Percentiles rank a stretch among this genome's conserved stretches.
Evolutionary conservation across 1,140 invertebrate species (phyloP).

Genomic region (honey bee (Apis mellifera)): Amel_HAv3.1 CM009944.2:7258501-7259000

Average conservation of each 20-base stretch:
- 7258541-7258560: background rate
- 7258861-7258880: background rate
- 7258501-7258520: slow-evolving; percentile 32
- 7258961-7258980: slow-evolving; percentile 16
- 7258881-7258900: background rate
- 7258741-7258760: slow-evolving; percentile 31
- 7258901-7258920: background rate
- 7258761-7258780: slow-evolving; percentile 35
- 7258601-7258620: slow-evolving; percentile 2
- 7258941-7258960: slow-evolving; percentile 23
- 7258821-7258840: background rate
- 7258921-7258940: slow-evolving; percentile 31
- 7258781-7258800: background rate
- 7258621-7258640: slow-evolving; percentile 23
- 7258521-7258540: slow-evolving; percentile 21
- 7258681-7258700: background rate
- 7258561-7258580: slow-evolving; percentile 27
- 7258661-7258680: background rate
- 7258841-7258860: background rate
- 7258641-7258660: too few species aligned
- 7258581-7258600: slow-evolving; percentile 18
- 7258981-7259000: slow-evolving; percentile 52
- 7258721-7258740: background rate
- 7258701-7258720: background rate
- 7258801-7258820: too few species aligned